Conservation (phyloP, 2,113 vertebrate genomes). For the Tupaia tana region DNA sequence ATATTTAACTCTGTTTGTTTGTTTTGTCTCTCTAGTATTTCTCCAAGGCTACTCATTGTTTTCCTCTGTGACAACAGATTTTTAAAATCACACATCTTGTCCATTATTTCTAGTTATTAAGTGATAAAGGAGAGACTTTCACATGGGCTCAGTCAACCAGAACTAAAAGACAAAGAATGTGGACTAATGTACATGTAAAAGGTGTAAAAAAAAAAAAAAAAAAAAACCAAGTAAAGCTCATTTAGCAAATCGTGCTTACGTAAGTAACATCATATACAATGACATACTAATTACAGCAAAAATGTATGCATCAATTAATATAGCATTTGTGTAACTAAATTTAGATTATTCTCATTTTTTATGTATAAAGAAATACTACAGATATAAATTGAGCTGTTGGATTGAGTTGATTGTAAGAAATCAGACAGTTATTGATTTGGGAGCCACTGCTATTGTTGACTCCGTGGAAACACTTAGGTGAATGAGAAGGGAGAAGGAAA, state of each 20-base stretch:
- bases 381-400: slow-evolving; percentile 5
- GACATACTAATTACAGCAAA: slow-evolving; percentile 16
- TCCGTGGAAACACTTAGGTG: slow-evolving; percentile 37
- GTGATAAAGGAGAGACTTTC: neutral
- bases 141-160: neutral
- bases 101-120: slow-evolving; percentile 46
- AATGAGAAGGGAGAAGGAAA: neutral
- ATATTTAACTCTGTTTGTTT: neutral
- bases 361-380: neutral
- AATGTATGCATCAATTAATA: neutral
- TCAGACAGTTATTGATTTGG: slow-evolving; percentile 15
- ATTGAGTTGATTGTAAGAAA: slow-evolving; percentile 24
- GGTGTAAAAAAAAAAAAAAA: neutral
- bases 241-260: slow-evolving; percentile 15
- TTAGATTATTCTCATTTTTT: neutral
- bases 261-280: neutral
- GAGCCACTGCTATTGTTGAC: neutral
- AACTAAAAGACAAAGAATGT: neutral
- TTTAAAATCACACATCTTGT: neutral
- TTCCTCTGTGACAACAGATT: neutral
- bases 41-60: neutral
- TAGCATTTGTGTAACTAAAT: slow-evolving; percentile 11
- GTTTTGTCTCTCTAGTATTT: neutral
- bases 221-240: slow-evolving; percentile 35
- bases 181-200: slow-evolving; percentile 12